These are phyloP conservation scores for Styela plicata DNA, from an alignment of 23 tunicate genomes.

Conservation along the genomic window DNA sequence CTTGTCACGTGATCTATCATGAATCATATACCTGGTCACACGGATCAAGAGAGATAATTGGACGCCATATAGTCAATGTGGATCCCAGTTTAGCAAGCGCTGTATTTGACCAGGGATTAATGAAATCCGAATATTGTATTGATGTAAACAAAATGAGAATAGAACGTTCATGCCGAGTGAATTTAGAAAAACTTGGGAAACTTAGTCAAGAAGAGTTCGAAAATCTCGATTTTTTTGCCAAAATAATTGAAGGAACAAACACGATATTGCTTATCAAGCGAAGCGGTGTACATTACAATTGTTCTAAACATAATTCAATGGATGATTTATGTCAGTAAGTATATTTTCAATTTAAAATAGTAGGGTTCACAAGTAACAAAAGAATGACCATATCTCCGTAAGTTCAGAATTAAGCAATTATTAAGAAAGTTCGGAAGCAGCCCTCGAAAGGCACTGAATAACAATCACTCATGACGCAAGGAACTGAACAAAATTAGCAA, in stretches of 20 bases:
- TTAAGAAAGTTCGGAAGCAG: too few relatives aligned
- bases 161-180: background rate
- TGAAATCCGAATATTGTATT: constrained; percentile 18
- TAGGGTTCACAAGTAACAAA: background rate
- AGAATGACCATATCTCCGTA: too few relatives aligned
- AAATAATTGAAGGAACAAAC: constrained; percentile 23
- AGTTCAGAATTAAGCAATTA: too few relatives aligned
- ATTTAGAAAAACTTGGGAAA: constrained; percentile 13
- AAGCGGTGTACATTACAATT: background rate
- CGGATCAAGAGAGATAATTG: background rate
- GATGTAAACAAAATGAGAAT: constrained; percentile 23
- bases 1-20: background rate
- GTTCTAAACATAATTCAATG: background rate
- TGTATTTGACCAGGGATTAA: background rate
- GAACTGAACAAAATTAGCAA: too few relatives aligned
- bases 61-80: background rate
- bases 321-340: background rate
- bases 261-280: constrained; percentile 8
- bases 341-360: background rate
- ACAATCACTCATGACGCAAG: too few relatives aligned
- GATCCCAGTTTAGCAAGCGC: background rate
- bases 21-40: background rate
- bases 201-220: background rate
- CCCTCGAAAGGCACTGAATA: too few relatives aligned
- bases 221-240: background rate